Evolutionary conservation across 2,797 vertebrate species (phyloP), one percentile per base, ranked within the genome.

Genomic region (Poecile montanus): DNA sequence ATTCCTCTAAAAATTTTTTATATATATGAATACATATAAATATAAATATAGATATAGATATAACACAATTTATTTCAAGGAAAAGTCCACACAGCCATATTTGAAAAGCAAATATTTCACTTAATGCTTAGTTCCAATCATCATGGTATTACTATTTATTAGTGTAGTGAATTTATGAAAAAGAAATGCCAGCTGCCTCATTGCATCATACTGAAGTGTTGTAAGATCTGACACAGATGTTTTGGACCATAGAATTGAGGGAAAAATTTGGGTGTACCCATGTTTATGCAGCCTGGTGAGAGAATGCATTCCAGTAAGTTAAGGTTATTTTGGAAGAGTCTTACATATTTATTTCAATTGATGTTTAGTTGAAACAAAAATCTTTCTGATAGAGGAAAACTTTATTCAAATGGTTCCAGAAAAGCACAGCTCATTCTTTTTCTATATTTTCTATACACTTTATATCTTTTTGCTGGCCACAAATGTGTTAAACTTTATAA

Each of bases 271-370:
- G 84, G 85, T 86, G 74, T 89, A 94, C 74, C 85, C 89, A 48
- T 89, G 80, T 84, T 97, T 92, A 40, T 66, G 56, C 48, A 94
- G 82, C 88, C 54, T 89, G 53, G 60, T 96, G 91, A 94, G 42
- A 81, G 89, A 95, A 88, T 50, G 13, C 48, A 78, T 88, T 94
- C 83, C 95, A 91, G 88, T 79, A 87, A 89, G 91, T 95, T 86
- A 97, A 96, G 88, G 48, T 83, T 89, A 92, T 90, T 96, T 96
- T 92, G 92, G 45, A 79, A 85, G 18, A 70, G 48, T 51, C 57
- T 82, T 78, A 50, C 11, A 6, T 74, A 30, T 88, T 93, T 85
- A 25, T 89, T 75, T 88, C 74, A 81, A 73, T 84, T 95, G 78
- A 81, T 22, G 63, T 85, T 56, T 85, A 44, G 23, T 66, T 89